These are phyloP conservation scores for Neostethus bicornis DNA, from an alignment of 2,797 vertebrate genomes.

Conservation along the genomic window DNA sequence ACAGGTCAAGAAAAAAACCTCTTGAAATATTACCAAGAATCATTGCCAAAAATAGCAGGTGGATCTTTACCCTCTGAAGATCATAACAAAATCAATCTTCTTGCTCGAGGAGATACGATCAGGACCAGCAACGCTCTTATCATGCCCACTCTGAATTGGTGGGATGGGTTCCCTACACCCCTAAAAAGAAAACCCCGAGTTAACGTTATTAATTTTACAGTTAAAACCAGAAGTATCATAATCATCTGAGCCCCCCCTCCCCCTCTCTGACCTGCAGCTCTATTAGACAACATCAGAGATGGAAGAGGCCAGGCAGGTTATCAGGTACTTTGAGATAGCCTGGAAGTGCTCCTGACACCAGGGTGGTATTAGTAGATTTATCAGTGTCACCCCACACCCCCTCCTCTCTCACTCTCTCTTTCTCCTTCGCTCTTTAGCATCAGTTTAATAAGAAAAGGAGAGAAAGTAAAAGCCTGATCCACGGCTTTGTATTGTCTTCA, in stretches of 20 bases:
- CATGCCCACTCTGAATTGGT: background rate
- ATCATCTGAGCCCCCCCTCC: conserved; percentile 9
- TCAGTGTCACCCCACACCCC: conserved; percentile 48
- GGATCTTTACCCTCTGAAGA: conserved; percentile 31
- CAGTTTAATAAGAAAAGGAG: conserved; percentile 32
- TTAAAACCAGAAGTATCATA: conserved; percentile 27
- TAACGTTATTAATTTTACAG: conserved; percentile 26
- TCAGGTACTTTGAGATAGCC: conserved; percentile 45
- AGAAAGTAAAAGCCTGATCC: conserved; percentile 3
- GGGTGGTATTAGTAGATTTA: conserved; percentile 46
- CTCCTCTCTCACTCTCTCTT: too few species aligned
- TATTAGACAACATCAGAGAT: conserved; percentile 39
- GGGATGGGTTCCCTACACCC: background rate
- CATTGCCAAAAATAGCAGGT: conserved; percentile 58
- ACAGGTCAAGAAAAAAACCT: conserved; percentile 59
- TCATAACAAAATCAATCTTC: conserved; percentile 39
- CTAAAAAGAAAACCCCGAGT: background rate
- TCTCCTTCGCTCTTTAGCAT: conserved; percentile 23
- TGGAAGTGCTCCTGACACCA: conserved; percentile 50
- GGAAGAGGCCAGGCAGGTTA: conserved; percentile 45
- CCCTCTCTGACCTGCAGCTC: conserved; percentile 38
- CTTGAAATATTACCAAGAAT: conserved; percentile 37
- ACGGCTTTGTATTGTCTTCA: conserved; percentile 35
- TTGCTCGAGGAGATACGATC: conserved; percentile 37
- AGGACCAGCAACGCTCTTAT: conserved; percentile 18